Evolutionary conservation across 2,113 vertebrate species (phyloP), one percentile per base, ranked within the genome.

Genomic region (Dipodomys merriami): DNA sequence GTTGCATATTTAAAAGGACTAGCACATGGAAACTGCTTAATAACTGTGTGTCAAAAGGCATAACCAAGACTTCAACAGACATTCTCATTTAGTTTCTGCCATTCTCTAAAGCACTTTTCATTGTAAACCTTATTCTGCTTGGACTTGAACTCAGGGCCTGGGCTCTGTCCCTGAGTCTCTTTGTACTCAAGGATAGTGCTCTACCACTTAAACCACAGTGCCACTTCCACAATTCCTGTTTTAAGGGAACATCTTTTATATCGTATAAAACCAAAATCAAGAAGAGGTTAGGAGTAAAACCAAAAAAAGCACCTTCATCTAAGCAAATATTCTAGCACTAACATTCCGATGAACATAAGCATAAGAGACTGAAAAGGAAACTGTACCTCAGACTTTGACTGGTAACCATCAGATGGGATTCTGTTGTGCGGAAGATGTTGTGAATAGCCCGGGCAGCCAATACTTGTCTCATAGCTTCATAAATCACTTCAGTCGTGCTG

Each of bases 391-490:
- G 62, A 83, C 96, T 97, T 81, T 98, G 98, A 93, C 99, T 99
- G 96, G 98, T 99, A 96, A 99, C 98, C 98, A 99, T 98, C 96
- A 99, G 98, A 67, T 99, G 99, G 5, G 99, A 99, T 76, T 99
- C 99, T 0, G 99, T 98, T 95, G 97, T 99, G 18, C 98, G 99
- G 98, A 99, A 99, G 97, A 99, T 99, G 98, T 99, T 99, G 96
- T 99, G 99, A 79, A 99, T 99, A 64, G 99, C 99, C 5, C 99
- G 98, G 16, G 99, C 99, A 1, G 99, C 99, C 89, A 99, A 87
- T 16, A 99, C 99, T 97, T 99, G 99, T 94, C 99, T 98, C 99
- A 99, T 99, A 0, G 99, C 99, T 97, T 99, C 99, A 0, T 99
- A 99, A 82, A 99, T 99, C 82, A 99, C 99, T 72, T 99, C 99